Base-by-base conservation (phyloP, 2,888 invertebrate genomes). In the Hedychridium roseum region DNA sequence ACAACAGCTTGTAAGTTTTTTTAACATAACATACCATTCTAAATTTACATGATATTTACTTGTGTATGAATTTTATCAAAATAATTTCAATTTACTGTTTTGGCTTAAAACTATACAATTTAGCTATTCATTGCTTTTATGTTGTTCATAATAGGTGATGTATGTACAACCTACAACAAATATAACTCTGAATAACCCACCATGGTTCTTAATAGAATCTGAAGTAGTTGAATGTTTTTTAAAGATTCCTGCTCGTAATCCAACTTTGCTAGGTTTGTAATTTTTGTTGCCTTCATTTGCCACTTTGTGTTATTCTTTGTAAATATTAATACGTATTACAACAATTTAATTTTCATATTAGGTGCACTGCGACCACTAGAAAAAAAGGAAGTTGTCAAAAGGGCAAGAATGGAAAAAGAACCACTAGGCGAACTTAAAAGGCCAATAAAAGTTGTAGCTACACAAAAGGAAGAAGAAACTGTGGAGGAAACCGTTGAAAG, bases 401-500 rank as follows among this genome's bases (percentile, higher is more conserved):
- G 43, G 14, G 57, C 46, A 32, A 9, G 35, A 20, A 12, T 5
- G 5, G 40, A 32, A 2, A 60, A 26, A 45, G 54, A 60, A 14
- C n/a, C 52, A 15, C 46, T 54, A 35, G 52, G 55, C 0, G 73
- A 73, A 18, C 78, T 82, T 11, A 82, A 81, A 53, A 82, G 82
- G 11, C 84, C 85, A 0, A 82, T 84, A 57, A 81, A 80, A 38
- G 79, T 87, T 1, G 78, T 80, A 7, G 79, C 67, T 71, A 42
- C 82, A 6, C 81, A 82, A 0, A 83, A 84, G 45, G 80, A 81
- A 0, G 85, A 86, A 36, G 82, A 83, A 41, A 82, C 82, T 28
- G 81, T 85, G 0, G 81, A 83, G 39, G 81, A 84, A 58, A 84
- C 84, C 60, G 84, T 87, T 1, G 77, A 76, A 50, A 80, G 81